A percentile compares a stretch with the other conserved stretches of the same genome.
phyloP scores from a whole-genome alignment of 2,888 invertebrate genomes.

The Thysanoteuthis rhombus region DNA sequence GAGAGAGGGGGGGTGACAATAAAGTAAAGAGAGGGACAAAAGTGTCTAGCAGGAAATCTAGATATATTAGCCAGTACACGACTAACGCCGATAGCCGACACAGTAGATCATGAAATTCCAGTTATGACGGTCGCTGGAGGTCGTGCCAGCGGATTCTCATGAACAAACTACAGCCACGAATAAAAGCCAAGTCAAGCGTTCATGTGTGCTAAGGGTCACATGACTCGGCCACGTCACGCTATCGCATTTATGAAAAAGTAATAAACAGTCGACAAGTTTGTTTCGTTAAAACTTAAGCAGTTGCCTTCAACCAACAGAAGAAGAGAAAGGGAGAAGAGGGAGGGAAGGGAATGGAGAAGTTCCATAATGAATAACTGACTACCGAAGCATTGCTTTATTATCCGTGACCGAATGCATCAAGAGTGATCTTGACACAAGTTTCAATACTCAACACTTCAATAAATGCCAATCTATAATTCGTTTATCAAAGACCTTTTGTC shows the following conservation, averaged over 20 bases:
- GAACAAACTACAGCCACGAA: not conserved
- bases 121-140: not conserved
- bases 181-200: not conserved
- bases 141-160: not conserved
- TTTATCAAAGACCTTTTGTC: no score
- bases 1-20: not conserved
- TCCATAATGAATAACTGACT: not conserved
- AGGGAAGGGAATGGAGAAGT: not conserved
- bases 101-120: not conserved
- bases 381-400: not conserved
- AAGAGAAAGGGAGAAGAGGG: not conserved
- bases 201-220: not conserved
- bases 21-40: not conserved
- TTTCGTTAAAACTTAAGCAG: not conserved
- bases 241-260: conserved; percentile 12
- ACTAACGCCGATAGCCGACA: not conserved
- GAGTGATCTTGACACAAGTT: not conserved
- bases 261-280: not conserved
- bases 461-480: no score
- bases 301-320: not conserved
- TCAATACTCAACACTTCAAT: no score
- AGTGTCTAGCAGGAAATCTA: not conserved
- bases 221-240: not conserved
- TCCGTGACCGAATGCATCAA: not conserved
- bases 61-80: not conserved